A percentile compares a stretch with the other conserved stretches of the same genome.
These are phyloP conservation scores for Lipophrys pholis DNA, from an alignment of 2,113 vertebrate species.

Conservation along the genomic window DNA sequence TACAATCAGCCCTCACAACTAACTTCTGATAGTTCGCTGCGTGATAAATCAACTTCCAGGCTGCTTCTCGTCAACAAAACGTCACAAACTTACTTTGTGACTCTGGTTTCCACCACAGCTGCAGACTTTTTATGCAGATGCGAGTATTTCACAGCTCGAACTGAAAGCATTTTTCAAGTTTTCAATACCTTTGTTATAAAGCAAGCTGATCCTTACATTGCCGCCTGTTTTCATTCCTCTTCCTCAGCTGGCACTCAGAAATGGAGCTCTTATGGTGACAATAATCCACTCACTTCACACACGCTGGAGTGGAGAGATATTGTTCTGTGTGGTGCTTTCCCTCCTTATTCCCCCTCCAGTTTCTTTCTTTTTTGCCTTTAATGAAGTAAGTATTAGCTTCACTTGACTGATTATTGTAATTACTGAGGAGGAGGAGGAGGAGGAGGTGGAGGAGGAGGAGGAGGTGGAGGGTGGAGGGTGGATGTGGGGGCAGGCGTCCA, in stretches of 20 bases:
- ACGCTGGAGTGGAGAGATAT: constrained; percentile 38
- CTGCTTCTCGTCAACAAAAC: no score
- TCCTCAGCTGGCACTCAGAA: constrained; percentile 36
- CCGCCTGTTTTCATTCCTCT: constrained; percentile 18
- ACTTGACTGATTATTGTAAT: constrained; percentile 82
- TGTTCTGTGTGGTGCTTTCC: neutral
- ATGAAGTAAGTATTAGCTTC: constrained; percentile 80
- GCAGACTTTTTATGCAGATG: neutral
- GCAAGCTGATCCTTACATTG: neutral
- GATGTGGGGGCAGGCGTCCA: constrained; percentile 24
- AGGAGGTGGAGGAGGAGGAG: constrained; percentile 30
- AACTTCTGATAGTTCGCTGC: no score
- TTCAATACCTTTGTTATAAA: no score
- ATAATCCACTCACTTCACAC: constrained; percentile 48
- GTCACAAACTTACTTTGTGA: no score
- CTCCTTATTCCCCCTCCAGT: neutral
- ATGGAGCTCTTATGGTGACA: constrained; percentile 46
- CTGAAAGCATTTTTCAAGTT: no score
- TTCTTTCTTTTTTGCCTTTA: constrained; percentile 38
- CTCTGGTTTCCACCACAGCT: no score
- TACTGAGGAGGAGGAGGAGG: constrained; percentile 54
- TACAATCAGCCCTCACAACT: no score
- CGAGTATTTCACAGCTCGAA: neutral
- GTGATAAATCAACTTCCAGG: no score
- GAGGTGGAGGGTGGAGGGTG: constrained; percentile 23